Conservation (phyloP, 2,888 invertebrate genomes). For the Diarsia dahlii region DNA sequence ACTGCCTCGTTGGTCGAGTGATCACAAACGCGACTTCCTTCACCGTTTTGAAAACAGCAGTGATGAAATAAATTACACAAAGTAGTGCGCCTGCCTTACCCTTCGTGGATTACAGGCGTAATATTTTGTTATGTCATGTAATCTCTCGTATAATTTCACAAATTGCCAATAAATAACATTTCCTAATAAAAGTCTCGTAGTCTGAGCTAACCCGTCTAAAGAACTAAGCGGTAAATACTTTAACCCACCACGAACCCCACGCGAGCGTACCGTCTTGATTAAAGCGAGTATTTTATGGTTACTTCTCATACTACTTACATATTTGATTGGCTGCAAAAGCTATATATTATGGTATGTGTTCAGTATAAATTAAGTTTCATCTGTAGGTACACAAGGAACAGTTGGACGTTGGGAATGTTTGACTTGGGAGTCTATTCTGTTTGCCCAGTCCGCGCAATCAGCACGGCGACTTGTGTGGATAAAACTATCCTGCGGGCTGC, state of each 20-base stretch:
- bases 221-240: conserved; percentile 32
- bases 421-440: conserved; percentile 78
- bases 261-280: conserved; percentile 29
- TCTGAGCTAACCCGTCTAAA: conserved; percentile 4
- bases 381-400: conserved; percentile 64
- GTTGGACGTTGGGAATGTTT: conserved; percentile 70
- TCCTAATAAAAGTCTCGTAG: neutral
- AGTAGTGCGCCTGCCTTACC: too few relatives aligned
- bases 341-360: conserved; percentile 48
- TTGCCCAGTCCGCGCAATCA: conserved; percentile 82
- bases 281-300: conserved; percentile 36
- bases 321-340: conserved; percentile 59
- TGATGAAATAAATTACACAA: too few relatives aligned
- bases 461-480: conserved; percentile 64
- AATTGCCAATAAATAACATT: neutral
- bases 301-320: conserved; percentile 45
- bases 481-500: conserved; percentile 61
- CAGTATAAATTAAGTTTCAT: conserved; percentile 68
- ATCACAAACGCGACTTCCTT: too few relatives aligned
- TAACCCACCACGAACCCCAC: conserved; percentile 3
- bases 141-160: neutral
- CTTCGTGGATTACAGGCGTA: too few relatives aligned
- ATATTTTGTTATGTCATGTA: too few relatives aligned
- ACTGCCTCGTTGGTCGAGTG: too few relatives aligned
- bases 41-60: too few relatives aligned